Percentiles rank a stretch among this genome's conserved stretches.
These are phyloP conservation scores for Microctonus aethiopoides DNA, from an alignment of 2,888 invertebrate species.

Conservation along the genomic window DNA sequence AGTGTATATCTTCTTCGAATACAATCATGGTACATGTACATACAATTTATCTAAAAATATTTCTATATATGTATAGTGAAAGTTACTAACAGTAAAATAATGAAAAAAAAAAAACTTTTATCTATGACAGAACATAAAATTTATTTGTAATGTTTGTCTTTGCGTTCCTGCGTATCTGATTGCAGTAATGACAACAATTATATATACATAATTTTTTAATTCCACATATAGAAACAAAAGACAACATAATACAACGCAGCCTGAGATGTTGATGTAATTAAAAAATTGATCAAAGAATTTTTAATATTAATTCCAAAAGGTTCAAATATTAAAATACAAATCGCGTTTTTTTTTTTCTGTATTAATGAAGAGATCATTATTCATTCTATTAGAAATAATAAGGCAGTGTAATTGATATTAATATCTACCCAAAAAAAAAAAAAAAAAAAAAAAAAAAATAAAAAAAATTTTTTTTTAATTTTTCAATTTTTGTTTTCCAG, in stretches of 20 bases:
- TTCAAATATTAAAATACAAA: too few species aligned
- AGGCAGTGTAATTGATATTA: too few species aligned
- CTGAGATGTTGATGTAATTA: too few species aligned
- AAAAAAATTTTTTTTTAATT: too few species aligned
- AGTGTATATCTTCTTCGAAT: slow-evolving; percentile 36
- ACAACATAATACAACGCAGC: slow-evolving; percentile 2
- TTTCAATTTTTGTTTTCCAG: too few species aligned
- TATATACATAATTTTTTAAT: slow-evolving; percentile 39
- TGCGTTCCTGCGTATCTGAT: neutral
- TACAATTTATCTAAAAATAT: slow-evolving; percentile 51
- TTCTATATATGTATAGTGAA: slow-evolving; percentile 34
- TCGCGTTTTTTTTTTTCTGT: too few species aligned
- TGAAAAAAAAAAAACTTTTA: slow-evolving; percentile 14
- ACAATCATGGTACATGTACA: slow-evolving; percentile 58
- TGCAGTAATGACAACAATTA: slow-evolving; percentile 21
- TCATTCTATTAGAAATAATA: too few species aligned
- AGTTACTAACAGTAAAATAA: slow-evolving; percentile 2
- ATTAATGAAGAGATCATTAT: too few species aligned
- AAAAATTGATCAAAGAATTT: too few species aligned
- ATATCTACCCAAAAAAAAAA: too few species aligned
- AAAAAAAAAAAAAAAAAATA: too few species aligned
- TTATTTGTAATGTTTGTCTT: neutral
- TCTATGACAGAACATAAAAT: neutral
- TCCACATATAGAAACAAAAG: slow-evolving; percentile 23
- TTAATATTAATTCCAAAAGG: too few species aligned